Percentiles rank a stretch among this genome's conserved stretches.
Evolutionary conservation across 1,140 invertebrate species (phyloP).

Genomic region (Drosophila lini): DNA sequence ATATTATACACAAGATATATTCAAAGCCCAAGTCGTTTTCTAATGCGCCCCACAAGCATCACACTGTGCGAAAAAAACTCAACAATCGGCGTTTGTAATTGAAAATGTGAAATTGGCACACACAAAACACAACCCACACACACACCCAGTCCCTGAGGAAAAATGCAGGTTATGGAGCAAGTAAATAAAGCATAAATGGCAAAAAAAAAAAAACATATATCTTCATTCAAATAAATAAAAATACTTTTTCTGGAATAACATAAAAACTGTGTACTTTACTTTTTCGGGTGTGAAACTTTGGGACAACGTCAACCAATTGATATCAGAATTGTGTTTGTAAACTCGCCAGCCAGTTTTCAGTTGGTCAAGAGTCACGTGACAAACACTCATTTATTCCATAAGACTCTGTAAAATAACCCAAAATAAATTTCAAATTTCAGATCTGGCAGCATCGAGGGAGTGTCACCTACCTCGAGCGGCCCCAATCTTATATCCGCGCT

Average conservation of each 20-base stretch:
- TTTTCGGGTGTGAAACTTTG: background rate
- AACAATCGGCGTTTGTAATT: conserved; percentile 27
- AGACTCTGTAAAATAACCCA: conserved; percentile 6
- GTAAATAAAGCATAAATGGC: conserved; percentile 60
- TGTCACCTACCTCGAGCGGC: conserved; percentile 70
- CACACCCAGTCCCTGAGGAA: conserved; percentile 39
- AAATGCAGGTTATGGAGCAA: conserved; percentile 66
- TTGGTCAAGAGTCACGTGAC: background rate
- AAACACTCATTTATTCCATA: background rate
- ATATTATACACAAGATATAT: conserved; percentile 69
- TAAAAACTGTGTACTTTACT: conserved; percentile 14
- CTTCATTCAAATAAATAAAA: conserved; percentile 83
- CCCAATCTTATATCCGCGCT: conserved; percentile 65
- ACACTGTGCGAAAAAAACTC: conserved; percentile 26
- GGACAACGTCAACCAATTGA: background rate
- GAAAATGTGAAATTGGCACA: conserved; percentile 33
- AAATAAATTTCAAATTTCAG: conserved; percentile 49
- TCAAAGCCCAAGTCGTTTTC: conserved; percentile 67
- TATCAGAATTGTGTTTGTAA: no score
- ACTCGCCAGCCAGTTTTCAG: background rate
- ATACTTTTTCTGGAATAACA: conserved; percentile 80
- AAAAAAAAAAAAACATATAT: conserved; percentile 66
- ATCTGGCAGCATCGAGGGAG: conserved; percentile 76
- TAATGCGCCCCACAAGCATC: conserved; percentile 42
- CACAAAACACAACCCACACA: conserved; percentile 10